Base-by-base conservation (phyloP, 2,113 vertebrate genomes). In the Proteles cristata region DNA sequence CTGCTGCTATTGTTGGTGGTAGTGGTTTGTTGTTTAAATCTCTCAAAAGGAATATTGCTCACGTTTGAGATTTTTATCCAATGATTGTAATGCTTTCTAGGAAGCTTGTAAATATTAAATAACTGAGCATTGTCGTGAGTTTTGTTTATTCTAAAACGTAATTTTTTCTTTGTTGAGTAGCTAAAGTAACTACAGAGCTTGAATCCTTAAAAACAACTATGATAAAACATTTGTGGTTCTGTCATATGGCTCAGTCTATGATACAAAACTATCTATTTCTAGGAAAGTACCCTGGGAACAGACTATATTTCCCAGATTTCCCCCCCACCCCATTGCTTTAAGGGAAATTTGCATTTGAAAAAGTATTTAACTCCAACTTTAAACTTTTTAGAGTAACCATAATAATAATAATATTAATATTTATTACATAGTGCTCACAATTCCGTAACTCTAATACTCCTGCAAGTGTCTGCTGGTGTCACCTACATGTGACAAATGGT, bases 31-130 rank as follows among this genome's bases (percentile, higher is more conserved):
- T 83, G 43, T 68, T 94, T 87, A 31, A 87, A n/a, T 26, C 3
- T 96, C 33, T 26, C 6, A 76, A 94, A 81, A 84, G 33, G 1
- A 45, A 5, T 48, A n/a, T 21, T 66, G 7, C 4, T 96, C 50
- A 90, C 45, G 5, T 77, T 33, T 61, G 55, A 85, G 3, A 28
- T 86, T 95, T 88, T 4, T 35, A 43, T 63, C 11, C 5, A 74
- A 21, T 63, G 8, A 11, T 45, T n/a, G 12, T 61, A 93, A 48
- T 33, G 25, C 0, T 80, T 90, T 89, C 65, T 5, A 65, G 21
- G 65, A 90, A 55, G 19, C 50, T 65, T 71, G 31, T 8, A 55
- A 96, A 92, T 90, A 93, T 50, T 86, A 93, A 76, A 61, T 76
- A 88, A 71, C 2, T 69, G 26, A 3, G 0, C 0, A 76, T 35